Base-by-base conservation (phyloP, 2,888 invertebrate species). In the Diloba caeruleocephala region DNA sequence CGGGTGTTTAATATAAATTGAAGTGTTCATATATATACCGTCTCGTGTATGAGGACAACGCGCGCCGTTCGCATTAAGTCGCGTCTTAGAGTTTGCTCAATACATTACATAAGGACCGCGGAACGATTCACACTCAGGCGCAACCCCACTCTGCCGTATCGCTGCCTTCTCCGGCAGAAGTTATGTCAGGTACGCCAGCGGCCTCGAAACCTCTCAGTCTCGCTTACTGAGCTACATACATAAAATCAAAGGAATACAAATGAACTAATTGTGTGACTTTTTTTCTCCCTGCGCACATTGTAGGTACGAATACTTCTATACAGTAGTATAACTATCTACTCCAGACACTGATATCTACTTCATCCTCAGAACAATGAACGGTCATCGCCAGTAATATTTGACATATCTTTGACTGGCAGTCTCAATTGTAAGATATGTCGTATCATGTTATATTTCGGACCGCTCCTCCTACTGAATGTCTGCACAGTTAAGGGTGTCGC, bases 41-140 rank as follows among this genome's bases (percentile, higher is more conserved):
- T 33, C 7, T 7, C 2, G 13, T 21, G 34, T 57, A 32, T 45
- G 37, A 55, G 51, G 13, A 31, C 39, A 51, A 49, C 41, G 44
- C 43, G 17, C 25, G 31, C 28, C 48, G 42, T 34, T 57, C 51
- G 54, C 46, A 44, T 53, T 64, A 58, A 60, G 55, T 61, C 25
- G 58, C 43, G 43, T 61, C 41, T 50, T 45, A 37, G 53, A 59
- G 74, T 81, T 84, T 85, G 74, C 85, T 78, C 82, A 85, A 85
- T 76, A 62, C 59, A 61, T 85, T 84, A 76, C 79, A 81, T 83
- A 85, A 85, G 69, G 68, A 66, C 52, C 71, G 67, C 69, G 74
- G 76, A 78, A 77, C 76, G 79, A 76, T 74, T 75, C 75, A 73
- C 71, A 62, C 61, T 70, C 48, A 29, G 57, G 44, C 57, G 64